Evolutionary conservation across 2,113 vertebrate genomes (phyloP), one percentile per base, ranked within the genome.

Genomic region (Xerus inauris): DNA sequence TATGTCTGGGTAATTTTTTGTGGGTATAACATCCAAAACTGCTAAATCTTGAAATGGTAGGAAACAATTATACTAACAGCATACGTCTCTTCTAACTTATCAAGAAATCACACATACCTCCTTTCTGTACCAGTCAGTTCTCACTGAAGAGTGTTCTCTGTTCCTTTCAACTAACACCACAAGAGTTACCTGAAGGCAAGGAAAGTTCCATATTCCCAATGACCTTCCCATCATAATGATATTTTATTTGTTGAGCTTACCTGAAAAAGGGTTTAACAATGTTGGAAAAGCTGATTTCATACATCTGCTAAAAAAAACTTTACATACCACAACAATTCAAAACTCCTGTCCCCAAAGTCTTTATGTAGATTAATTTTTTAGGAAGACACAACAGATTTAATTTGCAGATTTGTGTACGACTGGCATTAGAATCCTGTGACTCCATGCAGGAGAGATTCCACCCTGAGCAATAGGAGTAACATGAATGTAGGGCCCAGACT

Each of bases 261-360:
- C 72, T 87, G 10, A 77, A 83, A 59, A 83, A 45, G 62, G 28
- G 69, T 91, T 89, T 91, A 72, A 91, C 75, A 26, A 87, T 87
- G n/a, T 71, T 59, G 38, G 45, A 51, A 86, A 95, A 81, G 5
- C 79, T 65, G 26, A 51, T 59, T 72, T 95, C 73, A 83, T 32
- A 28, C 30, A 59, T 45, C 24, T 91, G 20, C 24, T 91, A 82
- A 83, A 32, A 45, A 85, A 81, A 75, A 35, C 35, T 89, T 85
- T 13, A 45, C 28, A 64, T 32, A 83, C 75, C 42, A 92, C 26
- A 80, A 42, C 94, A 82, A 65, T 94, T 64, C 54, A 59, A 84
- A 89, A 80, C 7, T 30, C 9, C 51, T 81, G 28, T 65, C 26
- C 19, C n/a, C 20, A 30, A 65, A 77, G 45, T 86, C n/a, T 89